Percentiles rank a stretch among this genome's conserved stretches.
phyloP scores from a whole-genome alignment of 1,140 invertebrate genomes.

The Trichonephila clavata region DNA sequence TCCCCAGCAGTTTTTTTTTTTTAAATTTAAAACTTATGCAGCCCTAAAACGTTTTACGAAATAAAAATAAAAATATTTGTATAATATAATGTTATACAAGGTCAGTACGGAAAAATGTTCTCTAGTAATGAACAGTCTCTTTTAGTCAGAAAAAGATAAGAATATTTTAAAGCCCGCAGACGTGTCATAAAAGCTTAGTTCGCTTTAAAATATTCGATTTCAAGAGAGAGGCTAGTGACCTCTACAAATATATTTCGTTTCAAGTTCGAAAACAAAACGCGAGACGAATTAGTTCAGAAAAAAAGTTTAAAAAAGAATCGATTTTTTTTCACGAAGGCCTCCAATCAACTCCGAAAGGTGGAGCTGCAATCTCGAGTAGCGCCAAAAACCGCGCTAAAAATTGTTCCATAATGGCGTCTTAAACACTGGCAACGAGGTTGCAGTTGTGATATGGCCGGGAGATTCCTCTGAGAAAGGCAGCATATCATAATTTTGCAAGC shows the following conservation, averaged over 20 bases:
- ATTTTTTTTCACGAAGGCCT: neutral
- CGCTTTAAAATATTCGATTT: too few species aligned
- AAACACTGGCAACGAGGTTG: slow-evolving; percentile 51
- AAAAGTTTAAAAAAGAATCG: neutral
- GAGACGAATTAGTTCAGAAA: neutral
- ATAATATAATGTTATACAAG: too few species aligned
- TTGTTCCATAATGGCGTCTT: slow-evolving; percentile 53
- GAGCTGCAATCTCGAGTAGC: slow-evolving; percentile 23
- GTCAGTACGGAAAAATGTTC: too few species aligned
- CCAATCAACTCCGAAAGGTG: neutral
- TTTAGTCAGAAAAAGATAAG: too few species aligned
- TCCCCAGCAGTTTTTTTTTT: too few species aligned
- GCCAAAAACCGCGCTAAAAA: slow-evolving; percentile 31
- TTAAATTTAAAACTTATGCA: too few species aligned
- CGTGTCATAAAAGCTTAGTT: too few species aligned
- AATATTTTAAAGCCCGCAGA: too few species aligned
- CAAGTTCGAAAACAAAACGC: neutral
- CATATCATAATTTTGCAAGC: neutral
- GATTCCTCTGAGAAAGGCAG: slow-evolving; percentile 30
- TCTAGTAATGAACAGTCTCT: too few species aligned
- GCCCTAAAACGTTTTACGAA: too few species aligned
- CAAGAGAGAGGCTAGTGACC: neutral
- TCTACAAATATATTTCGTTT: neutral
- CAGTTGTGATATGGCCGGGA: slow-evolving; percentile 33
- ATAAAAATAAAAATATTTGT: too few species aligned